Percentiles rank a stretch among this genome's conserved stretches.
phyloP scores from a whole-genome alignment of 2,797 vertebrate species.

The Sebastes steindachneri region DNA sequence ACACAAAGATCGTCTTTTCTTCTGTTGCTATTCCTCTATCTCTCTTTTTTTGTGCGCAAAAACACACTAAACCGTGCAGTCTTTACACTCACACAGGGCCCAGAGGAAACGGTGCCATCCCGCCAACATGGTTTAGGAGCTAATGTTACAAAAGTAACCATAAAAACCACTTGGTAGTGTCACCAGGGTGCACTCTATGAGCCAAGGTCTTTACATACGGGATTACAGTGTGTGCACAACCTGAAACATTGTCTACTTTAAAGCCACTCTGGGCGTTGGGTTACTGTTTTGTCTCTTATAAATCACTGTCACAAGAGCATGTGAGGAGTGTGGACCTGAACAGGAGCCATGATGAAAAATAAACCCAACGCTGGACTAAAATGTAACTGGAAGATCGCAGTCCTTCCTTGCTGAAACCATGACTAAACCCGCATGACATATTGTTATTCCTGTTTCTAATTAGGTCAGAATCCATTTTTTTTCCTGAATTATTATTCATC shows the following conservation, averaged over 20 bases:
- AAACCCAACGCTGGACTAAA: constrained; percentile 25
- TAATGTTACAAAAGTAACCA: constrained; percentile 25
- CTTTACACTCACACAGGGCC: not conserved
- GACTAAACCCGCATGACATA: constrained; percentile 52
- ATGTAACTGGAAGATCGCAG: constrained; percentile 34
- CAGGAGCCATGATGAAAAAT: constrained; percentile 52
- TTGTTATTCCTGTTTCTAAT: constrained; percentile 59
- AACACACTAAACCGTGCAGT: constrained; percentile 15
- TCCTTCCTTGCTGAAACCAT: constrained; percentile 35
- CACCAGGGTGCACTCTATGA: constrained; percentile 18
- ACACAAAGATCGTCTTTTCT: constrained; percentile 23
- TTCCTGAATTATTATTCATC: constrained; percentile 33
- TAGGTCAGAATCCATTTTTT: constrained; percentile 40
- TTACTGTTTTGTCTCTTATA: constrained; percentile 51
- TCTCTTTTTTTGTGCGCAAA: constrained; percentile 17
- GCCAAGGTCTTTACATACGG: constrained; percentile 32
- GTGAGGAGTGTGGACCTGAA: constrained; percentile 38
- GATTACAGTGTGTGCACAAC: constrained; percentile 37
- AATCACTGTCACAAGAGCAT: constrained; percentile 56
- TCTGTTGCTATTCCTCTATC: constrained; percentile 23
- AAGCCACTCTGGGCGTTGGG: constrained; percentile 25
- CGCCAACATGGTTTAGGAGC: constrained; percentile 26
- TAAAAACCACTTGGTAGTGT: constrained; percentile 21
- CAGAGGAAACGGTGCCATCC: constrained; percentile 14
- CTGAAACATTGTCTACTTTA: constrained; percentile 30